Percentiles rank a stretch among this genome's conserved stretches.
phyloP scores from a whole-genome alignment of 1,140 invertebrate genomes.

The Muscidifurax raptorellus region DNA sequence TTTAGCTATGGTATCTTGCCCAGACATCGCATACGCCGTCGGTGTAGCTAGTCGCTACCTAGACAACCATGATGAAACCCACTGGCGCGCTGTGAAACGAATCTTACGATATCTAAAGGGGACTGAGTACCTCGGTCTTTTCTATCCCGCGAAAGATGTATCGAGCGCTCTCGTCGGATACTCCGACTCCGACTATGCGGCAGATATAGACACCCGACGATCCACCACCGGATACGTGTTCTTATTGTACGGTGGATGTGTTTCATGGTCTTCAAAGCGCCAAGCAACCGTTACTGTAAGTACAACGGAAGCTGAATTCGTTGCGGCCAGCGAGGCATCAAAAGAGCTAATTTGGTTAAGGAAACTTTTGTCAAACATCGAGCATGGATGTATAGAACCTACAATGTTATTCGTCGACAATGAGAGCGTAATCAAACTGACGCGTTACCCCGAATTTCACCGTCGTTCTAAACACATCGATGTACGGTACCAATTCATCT shows the following conservation, averaged over 20 bases:
- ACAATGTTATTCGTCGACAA: constrained; percentile 43
- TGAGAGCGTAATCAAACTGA: constrained; percentile 66
- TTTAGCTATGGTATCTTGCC: constrained; percentile 64
- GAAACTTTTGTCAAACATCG: constrained; percentile 52
- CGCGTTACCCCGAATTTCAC: constrained; percentile 66
- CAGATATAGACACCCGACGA: constrained; percentile 47
- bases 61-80: constrained; percentile 50
- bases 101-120: constrained; percentile 69
- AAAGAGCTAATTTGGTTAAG: constrained; percentile 67
- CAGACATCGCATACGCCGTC: no score
- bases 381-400: constrained; percentile 21
- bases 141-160: constrained; percentile 46
- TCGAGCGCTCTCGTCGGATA: constrained; percentile 27
- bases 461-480: constrained; percentile 66
- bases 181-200: constrained; percentile 56
- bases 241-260: constrained; percentile 46
- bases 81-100: constrained; percentile 67
- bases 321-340: constrained; percentile 64
- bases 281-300: constrained; percentile 70
- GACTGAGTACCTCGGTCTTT: constrained; percentile 60
- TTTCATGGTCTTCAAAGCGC: constrained; percentile 63
- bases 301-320: constrained; percentile 73
- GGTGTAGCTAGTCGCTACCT: constrained; percentile 40
- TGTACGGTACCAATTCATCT: constrained; percentile 66
- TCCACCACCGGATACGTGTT: constrained; percentile 54